phyloP scores from a whole-genome alignment of 2,113 vertebrate genomes.

The Tyrannus savana region DNA sequence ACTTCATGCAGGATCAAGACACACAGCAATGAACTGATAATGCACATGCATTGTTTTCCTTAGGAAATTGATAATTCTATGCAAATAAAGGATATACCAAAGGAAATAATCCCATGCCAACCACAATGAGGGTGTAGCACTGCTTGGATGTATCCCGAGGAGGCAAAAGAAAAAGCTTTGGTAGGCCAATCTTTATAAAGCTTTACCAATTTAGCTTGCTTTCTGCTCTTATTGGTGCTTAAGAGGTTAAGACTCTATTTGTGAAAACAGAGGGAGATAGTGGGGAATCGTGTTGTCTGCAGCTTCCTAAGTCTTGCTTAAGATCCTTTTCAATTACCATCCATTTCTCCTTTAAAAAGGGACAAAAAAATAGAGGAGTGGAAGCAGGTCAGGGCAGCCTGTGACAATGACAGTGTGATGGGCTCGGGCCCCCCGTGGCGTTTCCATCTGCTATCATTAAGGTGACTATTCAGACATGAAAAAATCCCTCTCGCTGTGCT shows the following conservation, averaged over 20 bases:
- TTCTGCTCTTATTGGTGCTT: conserved; percentile 69
- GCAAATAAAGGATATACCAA: not conserved
- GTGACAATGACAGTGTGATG: conserved; percentile 88
- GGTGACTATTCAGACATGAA: conserved; percentile 94
- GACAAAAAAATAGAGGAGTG: conserved; percentile 80
- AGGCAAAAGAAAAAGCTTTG: conserved; percentile 9
- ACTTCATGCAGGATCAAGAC: not conserved
- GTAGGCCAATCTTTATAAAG: conserved; percentile 20
- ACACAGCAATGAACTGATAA: not conserved
- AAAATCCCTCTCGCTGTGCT: conserved; percentile 86
- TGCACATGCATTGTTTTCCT: not conserved
- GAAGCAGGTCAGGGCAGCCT: conserved; percentile 85
- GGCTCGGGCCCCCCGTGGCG: conserved; percentile 81
- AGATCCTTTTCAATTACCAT: conserved; percentile 90
- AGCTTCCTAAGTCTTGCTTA: conserved; percentile 83
- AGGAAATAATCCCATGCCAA: conserved; percentile 32
- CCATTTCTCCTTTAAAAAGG: conserved; percentile 86
- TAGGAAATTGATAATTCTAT: conserved; percentile 17
- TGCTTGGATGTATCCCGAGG: not conserved
- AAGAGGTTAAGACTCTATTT: conserved; percentile 84
- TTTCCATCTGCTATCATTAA: conserved; percentile 96
- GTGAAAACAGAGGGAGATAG: conserved; percentile 74
- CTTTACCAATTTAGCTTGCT: conserved; percentile 71
- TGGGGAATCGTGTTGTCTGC: conserved; percentile 72
- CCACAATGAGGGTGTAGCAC: not conserved